Evolutionary conservation across 2,797 vertebrate species (phyloP), one percentile per base, ranked within the genome.

Genomic region (Ptychobarbus kaznakovi): DNA sequence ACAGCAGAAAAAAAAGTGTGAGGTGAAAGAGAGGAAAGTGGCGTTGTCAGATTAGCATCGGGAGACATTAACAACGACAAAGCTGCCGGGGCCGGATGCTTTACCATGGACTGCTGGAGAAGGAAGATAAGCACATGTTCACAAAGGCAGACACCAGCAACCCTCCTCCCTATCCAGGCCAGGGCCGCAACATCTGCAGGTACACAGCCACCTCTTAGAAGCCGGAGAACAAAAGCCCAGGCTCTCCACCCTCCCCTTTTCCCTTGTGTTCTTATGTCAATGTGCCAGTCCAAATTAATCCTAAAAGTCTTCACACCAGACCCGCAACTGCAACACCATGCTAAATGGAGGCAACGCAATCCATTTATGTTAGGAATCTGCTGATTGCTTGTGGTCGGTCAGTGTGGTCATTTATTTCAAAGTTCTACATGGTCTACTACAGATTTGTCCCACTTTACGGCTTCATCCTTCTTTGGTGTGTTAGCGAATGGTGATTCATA

Each of bases 41-140:
- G 90, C 90, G 86, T 91, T 94, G 95, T 95, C 94, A 94, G 95
- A 96, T 96, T 95, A 95, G 92, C 93, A 95, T 95, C 94, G 92
- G 92, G 91, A 94, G 94, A 94, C 94, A 93, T 95, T 94, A 95
- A 94, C 93, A 93, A 92, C 91, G 88, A 89, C 87, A 90, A 93
- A 92, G 92, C 92, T 93, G 93, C 91, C 72, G 89, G 91, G 92
- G 89, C 92, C 90, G 90, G 92, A 93, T 93, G 93, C 92, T 92
- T 93, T 90, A 92, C 90, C 77, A 68, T 93, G 92, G 93, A 91
- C 93, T 94, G 92, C 94, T 93, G 93, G 93, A 94, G 92, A 92
- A 92, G 91, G 84, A 90, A 93, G 94, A 95, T 95, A 94, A 95
- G 92, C 91, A 1, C 61, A 35, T 84, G 87, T 38, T 89, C 90